A percentile compares a stretch with the other conserved stretches of the same genome.
phyloP scores from a whole-genome alignment of 1,140 invertebrate species.

The Pararge aegeria region DNA sequence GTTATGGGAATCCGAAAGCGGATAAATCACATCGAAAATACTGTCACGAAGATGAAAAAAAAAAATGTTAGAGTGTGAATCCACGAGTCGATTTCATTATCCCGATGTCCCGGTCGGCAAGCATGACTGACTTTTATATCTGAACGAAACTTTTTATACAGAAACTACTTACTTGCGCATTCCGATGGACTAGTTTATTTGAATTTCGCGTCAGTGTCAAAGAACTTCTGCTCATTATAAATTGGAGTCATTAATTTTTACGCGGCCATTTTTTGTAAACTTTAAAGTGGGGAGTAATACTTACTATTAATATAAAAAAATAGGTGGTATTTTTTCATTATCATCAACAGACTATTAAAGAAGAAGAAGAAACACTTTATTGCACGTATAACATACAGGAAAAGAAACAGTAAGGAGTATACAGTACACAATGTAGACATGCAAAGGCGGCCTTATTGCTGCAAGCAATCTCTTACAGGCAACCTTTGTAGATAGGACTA shows the following conservation, averaged over 20 bases:
- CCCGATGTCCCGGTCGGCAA: constrained; percentile 50
- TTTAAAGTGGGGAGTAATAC: no score
- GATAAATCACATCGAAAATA: constrained; percentile 71
- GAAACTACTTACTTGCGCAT: constrained; percentile 38
- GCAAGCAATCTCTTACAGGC: no score
- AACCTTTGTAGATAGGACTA: no score
- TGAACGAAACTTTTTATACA: constrained; percentile 38
- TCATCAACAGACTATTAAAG: no score
- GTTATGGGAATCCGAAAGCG: constrained; percentile 65
- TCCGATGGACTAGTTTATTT: constrained; percentile 29
- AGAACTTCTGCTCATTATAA: background rate
- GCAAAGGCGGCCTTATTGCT: no score
- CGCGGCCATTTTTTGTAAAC: no score
- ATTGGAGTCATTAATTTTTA: background rate
- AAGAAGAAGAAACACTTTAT: no score
- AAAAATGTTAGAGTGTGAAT: constrained; percentile 60
- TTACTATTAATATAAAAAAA: no score
- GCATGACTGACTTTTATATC: constrained; percentile 60
- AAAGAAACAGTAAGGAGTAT: no score
- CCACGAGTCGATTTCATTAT: constrained; percentile 62
- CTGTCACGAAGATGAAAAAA: constrained; percentile 66
- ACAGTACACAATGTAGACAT: no score
- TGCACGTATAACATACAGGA: no score
- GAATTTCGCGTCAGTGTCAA: background rate
- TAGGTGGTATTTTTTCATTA: no score